Evolutionary conservation across 1,140 invertebrate genomes (phyloP).

Genomic region (Stenopsyche tienmushanensis): DNA sequence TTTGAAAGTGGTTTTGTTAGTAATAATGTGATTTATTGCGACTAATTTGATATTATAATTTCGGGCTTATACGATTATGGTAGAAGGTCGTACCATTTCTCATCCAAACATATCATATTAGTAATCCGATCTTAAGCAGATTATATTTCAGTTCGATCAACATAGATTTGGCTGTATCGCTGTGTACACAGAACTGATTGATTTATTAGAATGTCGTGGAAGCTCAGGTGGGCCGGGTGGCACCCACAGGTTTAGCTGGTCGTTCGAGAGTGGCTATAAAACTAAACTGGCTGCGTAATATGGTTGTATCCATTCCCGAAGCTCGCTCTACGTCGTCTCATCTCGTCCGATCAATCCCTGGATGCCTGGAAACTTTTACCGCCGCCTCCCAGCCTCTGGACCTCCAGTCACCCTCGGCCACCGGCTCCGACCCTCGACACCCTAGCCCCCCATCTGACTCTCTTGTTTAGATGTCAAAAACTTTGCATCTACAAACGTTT

Average conservation of each 20-base stretch:
- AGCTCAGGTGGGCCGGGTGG: not conserved
- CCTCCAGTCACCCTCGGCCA: not conserved
- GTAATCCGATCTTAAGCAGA: too few relatives aligned
- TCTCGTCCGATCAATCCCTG: slow-evolving; percentile 35
- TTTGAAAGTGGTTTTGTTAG: too few relatives aligned
- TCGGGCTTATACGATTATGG: too few relatives aligned
- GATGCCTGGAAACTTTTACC: not conserved
- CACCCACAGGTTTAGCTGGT: slow-evolving; percentile 15
- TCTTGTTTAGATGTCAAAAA: too few relatives aligned
- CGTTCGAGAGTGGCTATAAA: slow-evolving; percentile 25
- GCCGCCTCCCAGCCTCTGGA: not conserved
- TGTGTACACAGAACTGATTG: too few relatives aligned
- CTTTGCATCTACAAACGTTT: too few relatives aligned
- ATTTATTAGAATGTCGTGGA: not conserved
- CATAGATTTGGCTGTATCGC: too few relatives aligned
- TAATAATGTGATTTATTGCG: too few relatives aligned
- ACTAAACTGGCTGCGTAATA: slow-evolving; percentile 32
- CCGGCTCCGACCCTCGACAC: not conserved
- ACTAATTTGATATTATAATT: too few relatives aligned
- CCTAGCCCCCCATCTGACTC: not conserved
- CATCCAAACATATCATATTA: too few relatives aligned
- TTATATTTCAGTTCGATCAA: too few relatives aligned
- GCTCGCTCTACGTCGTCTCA: slow-evolving; percentile 15
- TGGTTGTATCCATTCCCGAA: slow-evolving; percentile 29
- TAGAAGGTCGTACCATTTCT: too few relatives aligned